Percentiles rank a stretch among this genome's conserved stretches.
Evolutionary conservation across 1,140 invertebrate species (phyloP).

Genomic region (Artemia franciscana): DNA sequence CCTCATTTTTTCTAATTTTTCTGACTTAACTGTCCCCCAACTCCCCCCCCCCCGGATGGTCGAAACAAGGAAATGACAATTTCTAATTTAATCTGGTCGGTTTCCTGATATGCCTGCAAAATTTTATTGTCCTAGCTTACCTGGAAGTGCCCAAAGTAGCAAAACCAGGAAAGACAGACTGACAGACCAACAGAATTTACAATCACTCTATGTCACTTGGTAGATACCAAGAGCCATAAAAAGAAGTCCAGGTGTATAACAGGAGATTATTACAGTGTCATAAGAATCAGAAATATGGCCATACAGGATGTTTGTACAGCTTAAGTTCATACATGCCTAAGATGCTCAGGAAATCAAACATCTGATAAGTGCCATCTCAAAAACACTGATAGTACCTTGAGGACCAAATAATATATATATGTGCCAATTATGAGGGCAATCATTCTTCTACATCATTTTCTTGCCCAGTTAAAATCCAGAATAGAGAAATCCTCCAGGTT

Average conservation of each 20-base stretch:
- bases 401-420: background rate
- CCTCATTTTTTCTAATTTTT: no score
- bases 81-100: no score
- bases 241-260: background rate
- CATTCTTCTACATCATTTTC: background rate
- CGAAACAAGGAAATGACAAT: no score
- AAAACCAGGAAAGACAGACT: no score
- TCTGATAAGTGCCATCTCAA: background rate
- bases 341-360: background rate
- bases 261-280: background rate
- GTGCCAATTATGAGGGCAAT: background rate
- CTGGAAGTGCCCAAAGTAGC: no score
- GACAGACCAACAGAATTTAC: no score
- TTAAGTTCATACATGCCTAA: background rate
- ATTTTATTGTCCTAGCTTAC: no score
- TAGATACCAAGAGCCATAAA: no score
- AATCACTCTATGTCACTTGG: no score
- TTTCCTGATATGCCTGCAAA: no score
- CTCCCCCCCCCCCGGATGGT: no score
- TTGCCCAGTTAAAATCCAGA: background rate
- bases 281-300: background rate
- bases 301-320: background rate
- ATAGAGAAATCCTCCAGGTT: background rate
- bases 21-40: no score
- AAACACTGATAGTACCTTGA: background rate